These are phyloP conservation scores for Melanotaenia pygmaea DNA, from an alignment of 2,797 vertebrate species.

Conservation along the genomic window DNA sequence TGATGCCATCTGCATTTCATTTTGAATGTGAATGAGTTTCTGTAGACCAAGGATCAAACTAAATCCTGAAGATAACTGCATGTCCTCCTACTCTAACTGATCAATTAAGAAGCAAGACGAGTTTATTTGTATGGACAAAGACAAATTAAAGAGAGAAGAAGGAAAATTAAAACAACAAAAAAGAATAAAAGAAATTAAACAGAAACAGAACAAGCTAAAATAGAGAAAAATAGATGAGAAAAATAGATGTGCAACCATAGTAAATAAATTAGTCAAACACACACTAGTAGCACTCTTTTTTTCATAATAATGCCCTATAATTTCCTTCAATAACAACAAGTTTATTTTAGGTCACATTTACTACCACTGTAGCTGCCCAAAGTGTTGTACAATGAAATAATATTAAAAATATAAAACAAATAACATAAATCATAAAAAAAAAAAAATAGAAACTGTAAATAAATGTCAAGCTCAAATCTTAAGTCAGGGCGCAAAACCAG, in stretches of 20 bases:
- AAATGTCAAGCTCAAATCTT: neutral
- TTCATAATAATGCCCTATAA: too few species aligned
- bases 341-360: neutral
- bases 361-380: neutral
- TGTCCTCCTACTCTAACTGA: neutral
- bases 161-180: neutral
- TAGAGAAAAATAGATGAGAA: too few species aligned
- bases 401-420: neutral
- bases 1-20: constrained; percentile 4
- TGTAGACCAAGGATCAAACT: constrained; percentile 6
- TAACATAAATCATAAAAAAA: neutral
- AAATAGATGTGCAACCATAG: too few species aligned
- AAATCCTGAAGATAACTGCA: constrained; percentile 12
- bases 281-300: too few species aligned
- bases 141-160: neutral
- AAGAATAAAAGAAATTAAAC: neutral
- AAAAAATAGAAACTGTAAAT: neutral
- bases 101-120: neutral
- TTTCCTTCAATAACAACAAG: neutral
- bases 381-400: neutral
- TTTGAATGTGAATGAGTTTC: constrained; percentile 14
- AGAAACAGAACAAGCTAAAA: too few species aligned
- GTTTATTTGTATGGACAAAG: too few species aligned
- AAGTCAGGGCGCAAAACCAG: neutral
- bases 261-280: too few species aligned